phyloP scores from a whole-genome alignment of 1,140 invertebrate species.

The Agrypnia vestita region DNA sequence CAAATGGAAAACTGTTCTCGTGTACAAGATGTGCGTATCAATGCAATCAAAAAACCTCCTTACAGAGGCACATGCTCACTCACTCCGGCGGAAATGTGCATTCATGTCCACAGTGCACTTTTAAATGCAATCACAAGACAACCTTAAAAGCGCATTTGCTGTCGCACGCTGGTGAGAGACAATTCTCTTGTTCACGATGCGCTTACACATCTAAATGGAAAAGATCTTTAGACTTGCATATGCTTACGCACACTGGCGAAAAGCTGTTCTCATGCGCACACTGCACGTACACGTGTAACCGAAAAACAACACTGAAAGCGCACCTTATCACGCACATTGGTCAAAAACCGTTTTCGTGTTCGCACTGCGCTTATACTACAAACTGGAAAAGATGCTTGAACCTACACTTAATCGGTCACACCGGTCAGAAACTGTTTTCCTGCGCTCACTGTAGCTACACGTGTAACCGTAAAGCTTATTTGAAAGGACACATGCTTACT shows the following conservation, averaged over 20 bases:
- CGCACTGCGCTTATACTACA: too few species aligned
- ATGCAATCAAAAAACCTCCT: not conserved
- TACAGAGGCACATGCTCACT: not conserved
- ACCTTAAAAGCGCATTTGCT: conserved; percentile 1
- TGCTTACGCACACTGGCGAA: too few species aligned
- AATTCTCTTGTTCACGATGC: not conserved
- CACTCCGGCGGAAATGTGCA: not conserved
- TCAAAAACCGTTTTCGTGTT: too few species aligned
- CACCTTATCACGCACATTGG: too few species aligned
- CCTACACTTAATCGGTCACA: too few species aligned
- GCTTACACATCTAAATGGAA: not conserved
- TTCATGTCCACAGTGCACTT: not conserved
- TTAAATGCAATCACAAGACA: not conserved
- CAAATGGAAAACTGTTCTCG: too few species aligned
- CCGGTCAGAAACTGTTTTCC: too few species aligned
- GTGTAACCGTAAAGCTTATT: not conserved
- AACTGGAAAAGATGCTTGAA: too few species aligned
- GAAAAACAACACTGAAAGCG: too few species aligned
- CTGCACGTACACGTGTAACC: too few species aligned
- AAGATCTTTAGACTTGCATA: not conserved
- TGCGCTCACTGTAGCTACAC: too few species aligned
- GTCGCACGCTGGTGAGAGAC: not conserved
- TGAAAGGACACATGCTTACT: not conserved
- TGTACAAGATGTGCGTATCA: not conserved
- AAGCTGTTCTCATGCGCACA: too few species aligned